Evolutionary conservation across 2,113 vertebrate genomes (phyloP).

Genomic region (Malurus alboscapulatus): DNA sequence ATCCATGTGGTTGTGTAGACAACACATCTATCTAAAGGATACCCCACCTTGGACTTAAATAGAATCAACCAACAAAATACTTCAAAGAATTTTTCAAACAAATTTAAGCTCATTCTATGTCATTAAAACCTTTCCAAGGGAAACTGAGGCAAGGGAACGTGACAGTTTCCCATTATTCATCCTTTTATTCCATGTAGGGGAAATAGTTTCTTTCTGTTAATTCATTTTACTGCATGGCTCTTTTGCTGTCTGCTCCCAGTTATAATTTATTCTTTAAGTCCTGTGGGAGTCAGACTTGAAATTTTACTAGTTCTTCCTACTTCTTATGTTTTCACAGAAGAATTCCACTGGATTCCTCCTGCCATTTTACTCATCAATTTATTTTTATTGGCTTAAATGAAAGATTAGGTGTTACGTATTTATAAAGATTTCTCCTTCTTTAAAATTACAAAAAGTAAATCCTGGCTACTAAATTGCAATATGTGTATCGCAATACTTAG

Average conservation of each 20-base stretch:
- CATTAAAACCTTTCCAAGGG: background rate
- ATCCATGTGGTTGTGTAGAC: background rate
- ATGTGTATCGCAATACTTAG: background rate
- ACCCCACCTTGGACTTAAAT: background rate
- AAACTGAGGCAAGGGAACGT: background rate
- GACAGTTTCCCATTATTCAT: background rate
- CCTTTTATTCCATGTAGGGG: background rate
- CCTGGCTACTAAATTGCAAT: background rate
- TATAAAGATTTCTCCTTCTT: background rate
- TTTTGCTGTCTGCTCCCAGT: background rate
- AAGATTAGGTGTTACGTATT: background rate
- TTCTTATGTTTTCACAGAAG: background rate
- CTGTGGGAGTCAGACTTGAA: background rate
- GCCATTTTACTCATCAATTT: background rate
- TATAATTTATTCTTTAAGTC: background rate
- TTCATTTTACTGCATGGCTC: background rate
- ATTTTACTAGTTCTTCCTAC: background rate
- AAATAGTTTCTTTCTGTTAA: background rate
- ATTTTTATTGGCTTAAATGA: background rate
- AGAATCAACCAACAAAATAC: no score
- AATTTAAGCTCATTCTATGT: background rate
- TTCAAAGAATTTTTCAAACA: background rate
- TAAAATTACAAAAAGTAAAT: background rate
- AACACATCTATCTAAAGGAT: background rate
- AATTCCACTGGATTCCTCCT: background rate